phyloP scores from a whole-genome alignment of 2,797 vertebrate genomes.

The Knipowitschia caucasica region DNA sequence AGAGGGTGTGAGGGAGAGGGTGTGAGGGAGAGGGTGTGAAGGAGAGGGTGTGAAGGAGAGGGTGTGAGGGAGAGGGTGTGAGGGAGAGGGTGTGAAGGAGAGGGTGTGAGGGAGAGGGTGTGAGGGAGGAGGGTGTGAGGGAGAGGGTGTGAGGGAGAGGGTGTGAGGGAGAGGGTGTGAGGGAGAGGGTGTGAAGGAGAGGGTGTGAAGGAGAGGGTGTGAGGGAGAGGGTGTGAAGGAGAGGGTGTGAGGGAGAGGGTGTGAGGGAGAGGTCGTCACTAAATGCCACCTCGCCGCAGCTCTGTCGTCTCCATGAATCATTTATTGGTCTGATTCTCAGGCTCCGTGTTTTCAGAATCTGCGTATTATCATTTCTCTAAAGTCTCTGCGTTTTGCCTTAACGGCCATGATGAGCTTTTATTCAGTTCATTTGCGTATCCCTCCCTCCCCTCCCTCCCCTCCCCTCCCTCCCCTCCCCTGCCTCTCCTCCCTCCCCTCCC shows the following conservation, averaged over 20 bases:
- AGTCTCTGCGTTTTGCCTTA: background rate
- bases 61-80: too few species aligned
- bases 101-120: too few species aligned
- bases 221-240: too few species aligned
- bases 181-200: constrained; percentile 10
- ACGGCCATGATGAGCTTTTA: background rate
- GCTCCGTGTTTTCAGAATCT: constrained; percentile 2
- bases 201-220: too few species aligned
- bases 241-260: too few species aligned
- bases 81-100: too few species aligned
- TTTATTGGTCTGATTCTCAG: constrained; percentile 10
- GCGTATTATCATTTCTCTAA: background rate
- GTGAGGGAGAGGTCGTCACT: constrained; percentile 9
- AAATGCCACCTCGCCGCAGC: constrained; percentile 9
- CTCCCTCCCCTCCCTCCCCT: background rate
- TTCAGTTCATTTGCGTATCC: constrained; percentile 3
- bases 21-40: too few species aligned
- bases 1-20: too few species aligned
- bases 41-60: too few species aligned
- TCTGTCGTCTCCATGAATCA: background rate
- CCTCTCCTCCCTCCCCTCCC: constrained; percentile 2
- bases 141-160: too few species aligned
- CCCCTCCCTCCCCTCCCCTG: constrained; percentile 2
- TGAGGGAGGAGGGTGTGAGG: too few species aligned
- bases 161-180: constrained; percentile 19